Conservation (phyloP, 1,140 invertebrate species). For the Temnothorax longispinosus region DNA sequence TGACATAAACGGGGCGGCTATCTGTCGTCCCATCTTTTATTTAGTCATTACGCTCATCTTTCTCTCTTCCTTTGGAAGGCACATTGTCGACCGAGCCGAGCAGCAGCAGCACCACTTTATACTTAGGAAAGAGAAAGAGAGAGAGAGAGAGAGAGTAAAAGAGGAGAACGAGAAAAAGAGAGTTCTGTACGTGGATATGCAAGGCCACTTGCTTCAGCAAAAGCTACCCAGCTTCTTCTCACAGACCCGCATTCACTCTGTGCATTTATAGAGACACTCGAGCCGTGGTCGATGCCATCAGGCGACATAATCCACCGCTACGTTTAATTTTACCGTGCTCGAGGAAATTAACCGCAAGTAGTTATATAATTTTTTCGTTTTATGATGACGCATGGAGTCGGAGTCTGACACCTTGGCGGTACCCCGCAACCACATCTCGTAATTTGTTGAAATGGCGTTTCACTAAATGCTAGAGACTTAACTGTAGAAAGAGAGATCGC, state of each 20-base stretch:
- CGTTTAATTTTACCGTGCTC: neutral
- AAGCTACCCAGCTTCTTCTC: neutral
- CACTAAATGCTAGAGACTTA: too few relatives aligned
- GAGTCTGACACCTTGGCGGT: neutral
- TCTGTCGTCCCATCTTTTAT: neutral
- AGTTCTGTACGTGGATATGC: neutral
- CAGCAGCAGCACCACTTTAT: neutral
- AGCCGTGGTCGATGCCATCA: neutral
- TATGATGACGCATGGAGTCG: neutral
- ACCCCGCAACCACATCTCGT: neutral
- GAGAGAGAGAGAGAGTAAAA: neutral
- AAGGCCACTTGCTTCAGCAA: neutral
- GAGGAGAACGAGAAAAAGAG: neutral
- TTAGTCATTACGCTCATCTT: neutral
- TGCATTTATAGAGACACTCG: neutral
- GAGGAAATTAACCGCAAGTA: neutral
- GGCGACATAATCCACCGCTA: neutral
- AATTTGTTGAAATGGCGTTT: too few relatives aligned
- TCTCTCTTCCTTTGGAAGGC: neutral
- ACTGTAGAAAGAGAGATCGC: too few relatives aligned
- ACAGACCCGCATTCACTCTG: neutral
- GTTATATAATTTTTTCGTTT: neutral
- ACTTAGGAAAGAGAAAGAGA: neutral
- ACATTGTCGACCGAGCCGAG: neutral
- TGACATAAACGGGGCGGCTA: neutral